phyloP scores from a whole-genome alignment of 2,113 vertebrate genomes.

The Gracilinanus agilis region DNA sequence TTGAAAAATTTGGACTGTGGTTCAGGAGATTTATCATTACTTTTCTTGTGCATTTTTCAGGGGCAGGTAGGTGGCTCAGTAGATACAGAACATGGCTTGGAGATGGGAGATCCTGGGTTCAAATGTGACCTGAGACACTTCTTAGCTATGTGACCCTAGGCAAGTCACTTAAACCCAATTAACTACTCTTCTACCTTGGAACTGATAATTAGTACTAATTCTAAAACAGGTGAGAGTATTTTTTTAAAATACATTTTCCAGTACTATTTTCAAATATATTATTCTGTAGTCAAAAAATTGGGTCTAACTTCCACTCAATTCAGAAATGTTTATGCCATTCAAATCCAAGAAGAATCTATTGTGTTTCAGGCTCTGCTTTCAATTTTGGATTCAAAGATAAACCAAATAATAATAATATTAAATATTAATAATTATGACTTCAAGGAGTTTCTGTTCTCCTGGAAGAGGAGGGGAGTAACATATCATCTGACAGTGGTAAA shows the following conservation, averaged over 20 bases:
- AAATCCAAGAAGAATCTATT: background rate
- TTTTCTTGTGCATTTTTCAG: background rate
- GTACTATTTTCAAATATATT: background rate
- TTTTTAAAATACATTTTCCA: background rate
- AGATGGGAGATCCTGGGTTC: no score
- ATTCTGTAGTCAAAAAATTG: no score
- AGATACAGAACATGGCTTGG: no score
- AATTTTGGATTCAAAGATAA: background rate
- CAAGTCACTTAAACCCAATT: no score
- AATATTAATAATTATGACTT: background rate
- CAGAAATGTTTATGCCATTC: background rate
- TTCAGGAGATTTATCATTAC: background rate
- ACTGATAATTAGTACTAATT: no score
- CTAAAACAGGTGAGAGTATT: no score
- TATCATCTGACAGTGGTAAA: background rate
- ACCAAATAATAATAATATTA: background rate
- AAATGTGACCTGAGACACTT: no score
- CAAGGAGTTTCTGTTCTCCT: background rate
- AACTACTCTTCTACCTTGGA: no score
- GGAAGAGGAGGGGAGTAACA: background rate
- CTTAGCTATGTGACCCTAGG: no score
- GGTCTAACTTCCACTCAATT: background rate
- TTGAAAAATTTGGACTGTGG: background rate
- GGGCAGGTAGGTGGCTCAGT: no score
- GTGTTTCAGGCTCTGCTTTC: background rate